Base-by-base conservation (phyloP, 2,888 invertebrate genomes). In the Griposia aprilina region DNA sequence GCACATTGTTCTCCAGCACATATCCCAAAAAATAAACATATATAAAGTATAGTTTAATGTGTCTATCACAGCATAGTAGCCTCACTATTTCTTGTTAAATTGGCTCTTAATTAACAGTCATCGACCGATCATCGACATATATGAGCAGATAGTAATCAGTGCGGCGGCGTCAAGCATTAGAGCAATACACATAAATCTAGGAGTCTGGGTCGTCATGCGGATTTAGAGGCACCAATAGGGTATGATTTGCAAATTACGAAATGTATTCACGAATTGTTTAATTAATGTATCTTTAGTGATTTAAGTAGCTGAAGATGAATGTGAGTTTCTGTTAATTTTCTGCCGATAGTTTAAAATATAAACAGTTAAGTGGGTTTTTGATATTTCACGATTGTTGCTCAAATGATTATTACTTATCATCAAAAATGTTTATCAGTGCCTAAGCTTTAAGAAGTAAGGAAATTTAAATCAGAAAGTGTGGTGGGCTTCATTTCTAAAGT, bases 71-170 rank as follows among this genome's bases (percentile, higher is more conserved):
- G 23, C 55, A 76, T 65, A 59, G 66, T 66, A 41, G 59, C 50
- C 45, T 20, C 26, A 76, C 63, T 52, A 48, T 26, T 67, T 74
- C 50, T 62, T 11, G 30, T 50, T 79, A 66, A 84, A 84, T 55
- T 74, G 55, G 17, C 52, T 72, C 26, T 67, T 82, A 80, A 82
- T 87, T 88, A 76, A 73, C 68, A 82, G 71, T 71, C 81, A 63
- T 65, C 63, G 67, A 65, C n/a, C 65, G 76, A 89, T 79, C 75
- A 78, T 79, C 62, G 71, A 72, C 80, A 78, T 87, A 85, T 88
- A 83, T 75, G 78, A 74, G 20, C 79, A 67, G 80, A 88, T 83
- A 62, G 76, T 74, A 79, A 88, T 88, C 89, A 80, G 69, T 73
- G 71, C 67, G 55, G 71, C 67, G 55, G 30, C 26, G 60, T 66